Percentiles rank a stretch among this genome's conserved stretches.
phyloP scores from a whole-genome alignment of 2,888 invertebrate species.

The Drosophila helvetica region DNA sequence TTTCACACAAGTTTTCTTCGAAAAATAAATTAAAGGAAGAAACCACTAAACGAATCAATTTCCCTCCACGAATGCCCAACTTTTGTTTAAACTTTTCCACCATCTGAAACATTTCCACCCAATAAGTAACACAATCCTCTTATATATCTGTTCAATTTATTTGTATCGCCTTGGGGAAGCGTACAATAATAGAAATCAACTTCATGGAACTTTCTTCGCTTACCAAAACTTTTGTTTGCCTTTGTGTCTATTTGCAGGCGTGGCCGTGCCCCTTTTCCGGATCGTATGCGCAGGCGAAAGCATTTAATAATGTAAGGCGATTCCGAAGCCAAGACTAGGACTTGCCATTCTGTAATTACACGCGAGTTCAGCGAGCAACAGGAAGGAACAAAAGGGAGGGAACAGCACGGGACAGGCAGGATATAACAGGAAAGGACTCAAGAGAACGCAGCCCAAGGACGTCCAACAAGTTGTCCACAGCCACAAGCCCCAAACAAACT shows the following conservation, averaged over 20 bases:
- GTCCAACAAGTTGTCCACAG: conserved; percentile 50
- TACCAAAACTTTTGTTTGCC: conserved; percentile 16
- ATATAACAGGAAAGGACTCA: conserved; percentile 1
- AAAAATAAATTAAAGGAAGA: too few species aligned
- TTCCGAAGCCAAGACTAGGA: conserved; percentile 14
- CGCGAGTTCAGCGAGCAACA: conserved; percentile 13
- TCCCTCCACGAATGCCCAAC: background rate
- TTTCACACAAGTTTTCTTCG: background rate
- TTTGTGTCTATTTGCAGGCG: conserved; percentile 32
- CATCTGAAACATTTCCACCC: background rate
- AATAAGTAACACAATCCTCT: conserved; percentile 15
- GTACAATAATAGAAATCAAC: conserved; percentile 25
- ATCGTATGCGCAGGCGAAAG: too few species aligned
- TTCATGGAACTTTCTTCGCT: conserved; percentile 36
- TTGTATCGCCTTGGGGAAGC: background rate
- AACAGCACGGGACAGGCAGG: conserved; percentile 1
- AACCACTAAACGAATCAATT: background rate
- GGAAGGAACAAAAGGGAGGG: background rate
- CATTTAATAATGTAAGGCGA: conserved; percentile 65
- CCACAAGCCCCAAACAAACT: conserved; percentile 3
- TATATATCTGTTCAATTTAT: conserved; percentile 16
- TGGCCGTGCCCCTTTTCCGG: conserved; percentile 13
- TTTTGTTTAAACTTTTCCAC: background rate
- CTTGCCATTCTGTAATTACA: conserved; percentile 48
- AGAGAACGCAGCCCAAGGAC: conserved; percentile 15